Percentiles rank a stretch among this genome's conserved stretches.
These are phyloP conservation scores for Drosophila melanosoma DNA, from an alignment of 2,888 invertebrate genomes.

Conservation along the genomic window DNA sequence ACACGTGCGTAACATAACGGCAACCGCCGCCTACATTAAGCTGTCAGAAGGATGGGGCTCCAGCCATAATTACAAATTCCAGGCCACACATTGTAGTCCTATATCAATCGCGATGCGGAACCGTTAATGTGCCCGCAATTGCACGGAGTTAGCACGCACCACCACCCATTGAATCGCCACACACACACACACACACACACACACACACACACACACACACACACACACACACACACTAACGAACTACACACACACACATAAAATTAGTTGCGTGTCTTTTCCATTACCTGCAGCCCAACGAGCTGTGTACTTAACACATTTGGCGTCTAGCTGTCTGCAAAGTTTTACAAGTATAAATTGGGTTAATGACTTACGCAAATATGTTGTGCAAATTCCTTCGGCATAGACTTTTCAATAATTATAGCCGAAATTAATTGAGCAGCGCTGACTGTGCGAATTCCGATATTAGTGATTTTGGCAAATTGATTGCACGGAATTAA, in stretches of 20 bases:
- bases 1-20: conserved; percentile 70
- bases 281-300: conserved; percentile 15
- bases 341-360: conserved; percentile 42
- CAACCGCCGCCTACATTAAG: conserved; percentile 59
- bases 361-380: conserved; percentile 45
- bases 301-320: conserved; percentile 53
- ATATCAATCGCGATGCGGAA: conserved; percentile 74
- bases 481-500: conserved; percentile 19
- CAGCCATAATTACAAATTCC: conserved; percentile 72
- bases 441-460: conserved; percentile 41
- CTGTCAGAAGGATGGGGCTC: conserved; percentile 58
- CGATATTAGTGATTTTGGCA: conserved; percentile 30
- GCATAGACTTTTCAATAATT: conserved; percentile 40
- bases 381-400: neutral
- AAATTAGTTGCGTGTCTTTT: conserved; percentile 16
- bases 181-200: neutral
- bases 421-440: conserved; percentile 50
- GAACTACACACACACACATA: neutral
- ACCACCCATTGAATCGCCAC: conserved; percentile 9
- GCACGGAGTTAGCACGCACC: conserved; percentile 70
- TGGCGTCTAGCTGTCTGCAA: conserved; percentile 40
- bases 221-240: neutral
- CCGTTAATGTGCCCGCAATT: conserved; percentile 73
- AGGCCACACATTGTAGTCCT: conserved; percentile 64
- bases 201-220: neutral